Conservation (phyloP, 2,113 vertebrate species). For the Nerophis ophidion region DNA sequence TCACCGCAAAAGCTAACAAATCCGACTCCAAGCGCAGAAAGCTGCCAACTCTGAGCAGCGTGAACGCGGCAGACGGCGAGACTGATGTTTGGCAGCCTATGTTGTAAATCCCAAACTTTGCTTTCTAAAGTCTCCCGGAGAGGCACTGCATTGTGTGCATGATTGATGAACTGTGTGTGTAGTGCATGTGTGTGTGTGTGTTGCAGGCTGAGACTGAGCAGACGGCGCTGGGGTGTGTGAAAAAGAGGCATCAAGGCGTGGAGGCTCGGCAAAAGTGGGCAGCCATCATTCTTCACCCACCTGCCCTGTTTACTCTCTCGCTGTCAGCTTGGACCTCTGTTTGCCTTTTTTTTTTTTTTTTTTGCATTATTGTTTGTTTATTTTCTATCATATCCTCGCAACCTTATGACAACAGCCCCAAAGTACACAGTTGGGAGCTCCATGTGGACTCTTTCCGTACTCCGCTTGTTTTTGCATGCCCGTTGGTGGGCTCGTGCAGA, state of each 20-base stretch:
- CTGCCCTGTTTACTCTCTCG: constrained; percentile 70
- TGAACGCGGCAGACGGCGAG: background rate
- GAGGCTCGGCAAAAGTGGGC: constrained; percentile 65
- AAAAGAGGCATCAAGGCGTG: constrained; percentile 68
- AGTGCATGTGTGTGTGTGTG: constrained; percentile 43
- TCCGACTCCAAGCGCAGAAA: background rate
- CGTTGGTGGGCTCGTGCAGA: constrained; percentile 61
- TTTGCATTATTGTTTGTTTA: constrained; percentile 14
- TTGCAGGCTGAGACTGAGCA: constrained; percentile 65
- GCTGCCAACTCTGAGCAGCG: background rate
- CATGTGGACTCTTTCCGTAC: background rate
- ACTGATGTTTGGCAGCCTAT: background rate
- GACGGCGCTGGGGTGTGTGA: constrained; percentile 66
- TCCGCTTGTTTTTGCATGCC: constrained; percentile 11
- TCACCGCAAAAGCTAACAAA: constrained; percentile 5
- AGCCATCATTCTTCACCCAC: constrained; percentile 72
- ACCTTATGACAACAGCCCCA: background rate
- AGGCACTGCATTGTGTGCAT: constrained; percentile 43
- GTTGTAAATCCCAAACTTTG: constrained; percentile 27
- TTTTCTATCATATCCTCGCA: background rate
- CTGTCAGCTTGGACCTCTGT: constrained; percentile 53
- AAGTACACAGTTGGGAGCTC: background rate
- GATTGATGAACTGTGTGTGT: constrained; percentile 12
- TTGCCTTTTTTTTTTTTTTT: constrained; percentile 1
- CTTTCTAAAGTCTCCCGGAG: constrained; percentile 32